Conservation (phyloP, 2,113 vertebrate genomes). For the Furnarius figulus region DNA sequence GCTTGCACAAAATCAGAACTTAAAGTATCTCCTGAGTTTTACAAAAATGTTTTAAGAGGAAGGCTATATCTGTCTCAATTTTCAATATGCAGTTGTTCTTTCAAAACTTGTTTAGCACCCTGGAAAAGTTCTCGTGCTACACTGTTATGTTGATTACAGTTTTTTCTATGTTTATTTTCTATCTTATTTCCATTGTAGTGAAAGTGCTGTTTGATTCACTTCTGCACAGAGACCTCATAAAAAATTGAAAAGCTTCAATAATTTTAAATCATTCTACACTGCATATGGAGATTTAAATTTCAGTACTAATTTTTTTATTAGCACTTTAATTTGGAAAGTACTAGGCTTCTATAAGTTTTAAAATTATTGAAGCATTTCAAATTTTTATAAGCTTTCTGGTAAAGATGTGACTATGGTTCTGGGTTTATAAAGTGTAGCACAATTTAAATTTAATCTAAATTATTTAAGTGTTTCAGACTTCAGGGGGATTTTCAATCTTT, state of each 20-base stretch:
- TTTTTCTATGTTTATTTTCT: slow-evolving; percentile 48
- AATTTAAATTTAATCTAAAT: slow-evolving; percentile 80
- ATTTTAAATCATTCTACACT: slow-evolving; percentile 73
- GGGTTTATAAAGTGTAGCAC: slow-evolving; percentile 67
- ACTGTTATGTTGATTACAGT: neutral
- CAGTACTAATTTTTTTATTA: slow-evolving; percentile 76
- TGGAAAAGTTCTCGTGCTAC: neutral
- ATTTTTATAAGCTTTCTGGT: slow-evolving; percentile 79
- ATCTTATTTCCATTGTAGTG: slow-evolving; percentile 50
- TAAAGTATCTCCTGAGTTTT: neutral
- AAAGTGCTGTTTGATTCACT: slow-evolving; percentile 63
- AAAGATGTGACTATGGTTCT: slow-evolving; percentile 68
- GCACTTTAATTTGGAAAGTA: slow-evolving; percentile 74
- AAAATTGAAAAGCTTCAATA: slow-evolving; percentile 76
- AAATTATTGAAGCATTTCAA: slow-evolving; percentile 80
- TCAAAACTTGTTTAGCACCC: neutral
- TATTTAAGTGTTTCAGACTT: slow-evolving; percentile 75
- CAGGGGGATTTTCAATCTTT: slow-evolving; percentile 69
- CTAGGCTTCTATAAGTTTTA: slow-evolving; percentile 75
- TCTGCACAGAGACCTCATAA: slow-evolving; percentile 66
- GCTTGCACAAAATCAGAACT: neutral
- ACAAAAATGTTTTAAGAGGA: neutral
- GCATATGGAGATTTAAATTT: slow-evolving; percentile 75
- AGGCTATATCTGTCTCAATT: neutral
- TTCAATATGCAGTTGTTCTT: neutral